Evolutionary conservation across 1,140 invertebrate genomes (phyloP), one percentile per base, ranked within the genome.

Genomic region (Eriocheir sinensis): DNA sequence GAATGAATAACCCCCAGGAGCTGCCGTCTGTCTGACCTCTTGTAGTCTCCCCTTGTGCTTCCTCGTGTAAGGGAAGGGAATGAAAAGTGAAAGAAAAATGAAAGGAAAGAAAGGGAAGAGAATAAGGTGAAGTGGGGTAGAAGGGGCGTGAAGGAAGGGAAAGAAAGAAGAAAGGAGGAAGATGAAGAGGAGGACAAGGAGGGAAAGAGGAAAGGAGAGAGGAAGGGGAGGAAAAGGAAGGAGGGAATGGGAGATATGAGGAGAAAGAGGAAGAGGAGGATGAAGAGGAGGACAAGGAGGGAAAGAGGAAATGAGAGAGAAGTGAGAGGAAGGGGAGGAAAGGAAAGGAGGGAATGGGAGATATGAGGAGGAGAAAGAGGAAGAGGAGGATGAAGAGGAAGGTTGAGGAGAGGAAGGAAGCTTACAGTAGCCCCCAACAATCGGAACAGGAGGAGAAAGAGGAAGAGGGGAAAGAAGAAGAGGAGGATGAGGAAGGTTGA

Each of bases 311-410:
- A n/a, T n/a, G n/a, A n/a, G n/a, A n/a, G n/a, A n/a, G n/a, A n/a
- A n/a, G n/a, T n/a, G n/a, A n/a, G n/a, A n/a, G n/a, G n/a, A n/a
- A n/a, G n/a, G n/a, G n/a, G n/a, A n/a, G n/a, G n/a, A n/a, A n/a
- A n/a, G n/a, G n/a, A n/a, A n/a, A n/a, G n/a, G n/a, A n/a, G n/a
- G n/a, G n/a, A n/a, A n/a, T n/a, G n/a, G n/a, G n/a, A n/a, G n/a
- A n/a, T n/a, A n/a, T n/a, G n/a, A n/a, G n/a, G n/a, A n/a, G n/a
- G 81, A 85, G 81, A 34, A 32, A 85, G 81, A 85, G 81, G 34
- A 32, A 34, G 81, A 85, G 81, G 27, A 27, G 27, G 53, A 72
- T 12, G 27, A 27, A 72, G 53, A 72, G 53, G 27, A 27, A 72
- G 53, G 53, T 12, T 72, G 12, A 72, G 27, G 27, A 72, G 27